These are phyloP conservation scores for Chaunax sp. DNA, from an alignment of 2,797 vertebrate genomes.

Conservation along the genomic window DNA sequence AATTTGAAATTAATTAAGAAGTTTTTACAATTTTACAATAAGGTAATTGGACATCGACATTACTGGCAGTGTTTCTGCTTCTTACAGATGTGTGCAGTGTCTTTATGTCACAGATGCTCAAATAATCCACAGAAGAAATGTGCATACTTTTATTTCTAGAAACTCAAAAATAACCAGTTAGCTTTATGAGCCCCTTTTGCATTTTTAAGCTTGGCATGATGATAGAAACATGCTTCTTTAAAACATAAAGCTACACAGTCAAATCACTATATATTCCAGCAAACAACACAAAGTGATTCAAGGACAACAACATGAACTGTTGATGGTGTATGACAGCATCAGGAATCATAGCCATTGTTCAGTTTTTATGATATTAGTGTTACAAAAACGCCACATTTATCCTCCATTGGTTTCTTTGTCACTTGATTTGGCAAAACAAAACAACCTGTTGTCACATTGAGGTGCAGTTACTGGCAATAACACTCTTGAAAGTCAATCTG, in stretches of 20 bases:
- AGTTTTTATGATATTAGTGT: slow-evolving; percentile 2
- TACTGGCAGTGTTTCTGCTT: background rate
- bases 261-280: slow-evolving; percentile 61
- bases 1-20: background rate
- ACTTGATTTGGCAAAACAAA: slow-evolving; percentile 63
- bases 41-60: background rate
- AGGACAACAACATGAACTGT: slow-evolving; percentile 28
- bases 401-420: too few relatives aligned
- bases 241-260: slow-evolving; percentile 64
- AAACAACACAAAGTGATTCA: slow-evolving; percentile 59
- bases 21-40: background rate
- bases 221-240: slow-evolving; percentile 57
- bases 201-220: slow-evolving; percentile 57
- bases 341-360: slow-evolving; percentile 34
- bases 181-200: slow-evolving; percentile 45
- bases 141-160: slow-evolving; percentile 69
- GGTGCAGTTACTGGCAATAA: slow-evolving; percentile 48
- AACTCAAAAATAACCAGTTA: slow-evolving; percentile 74
- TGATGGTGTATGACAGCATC: slow-evolving; percentile 39
- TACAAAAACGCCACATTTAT: slow-evolving; percentile 30
- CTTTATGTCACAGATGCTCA: background rate
- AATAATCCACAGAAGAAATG: slow-evolving; percentile 26
- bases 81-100: background rate
- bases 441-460: slow-evolving; percentile 44
- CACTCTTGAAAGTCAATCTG: slow-evolving; percentile 27